Base-by-base conservation (phyloP, 2,888 invertebrate genomes). In the Heteromyza rotundicornis region DNA sequence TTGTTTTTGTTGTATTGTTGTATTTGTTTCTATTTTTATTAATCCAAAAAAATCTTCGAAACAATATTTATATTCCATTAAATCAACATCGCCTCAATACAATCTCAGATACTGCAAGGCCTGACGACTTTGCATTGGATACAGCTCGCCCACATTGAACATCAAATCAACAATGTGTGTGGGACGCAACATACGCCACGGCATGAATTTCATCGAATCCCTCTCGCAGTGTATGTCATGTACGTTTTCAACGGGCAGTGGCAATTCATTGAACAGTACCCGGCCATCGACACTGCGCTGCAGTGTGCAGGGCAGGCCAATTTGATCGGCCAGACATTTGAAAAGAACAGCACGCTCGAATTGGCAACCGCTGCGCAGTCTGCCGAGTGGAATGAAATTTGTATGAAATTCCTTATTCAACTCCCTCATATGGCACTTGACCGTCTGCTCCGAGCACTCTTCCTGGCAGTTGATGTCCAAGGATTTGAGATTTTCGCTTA, bases 321-420 rank as follows among this genome's bases (percentile, higher is more conserved):
- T 76, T 47, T 86, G 84, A 75, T 90, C 90, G 0, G 89, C 88
- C 22, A 90, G 76, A 1, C 84, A 85, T 76, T 90, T 90, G 81
- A 88, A 90, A 20, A 90, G 83, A 2, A 90, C 51, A 0, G 89
- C 87, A 1, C 89, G 83, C 71, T 90, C 90, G 47, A 89, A 80
- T 16, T 85, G 82, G 0, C 87, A 87, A 1, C 89, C 90, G 50
- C 86, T 85, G 10, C 84, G 84, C 56, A 90, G 78, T 71, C 76
- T 81, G 0, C 89, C 89, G 2, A 90, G 62, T 0, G 89, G 88
- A 7, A 90, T 82, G 2, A 89, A 82, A 32, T 85, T 84, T 0
- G 84, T 84, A 20, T 79, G 76, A 5, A 85, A 69, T 1, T 79
- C 78, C 1, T 65, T 53, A 81, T 86, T 86, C 23, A 87, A 67